Base-by-base conservation (phyloP, 2,113 vertebrate genomes). In the Misgurnus mizolepis region DNA sequence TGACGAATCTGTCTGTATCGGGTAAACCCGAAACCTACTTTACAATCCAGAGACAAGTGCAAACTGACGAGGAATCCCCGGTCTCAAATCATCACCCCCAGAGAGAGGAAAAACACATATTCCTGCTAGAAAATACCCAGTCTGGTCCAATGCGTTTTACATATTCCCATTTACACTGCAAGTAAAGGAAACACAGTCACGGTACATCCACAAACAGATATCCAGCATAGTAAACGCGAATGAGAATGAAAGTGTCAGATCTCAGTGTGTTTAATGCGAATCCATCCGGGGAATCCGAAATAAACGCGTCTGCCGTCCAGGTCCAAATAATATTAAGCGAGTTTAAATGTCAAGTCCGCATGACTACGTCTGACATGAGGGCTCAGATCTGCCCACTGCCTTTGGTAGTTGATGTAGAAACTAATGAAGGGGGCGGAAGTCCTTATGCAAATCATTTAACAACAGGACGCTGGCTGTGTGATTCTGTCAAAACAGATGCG, bases 181-280 rank as follows among this genome's bases (percentile, higher is more conserved):
- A 82, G 75, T 75, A 80, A 78, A 69, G 73, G 49, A 64, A 70
- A 86, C 3, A 86, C 18, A 74, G 86, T 87, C 84, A 43, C 34
- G 86, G 88, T 89, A 89, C 87, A 90, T 93, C 91, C 92, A 91
- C 86, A 89, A 85, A 89, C 86, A 89, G 86, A 87, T 87, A 89
- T 84, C 77, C 86, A 85, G 88, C 89, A 91, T 89, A 89, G 74
- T 88, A 87, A 84, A 86, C 91, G 88, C 88, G 89, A 90, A 88
- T 83, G 78, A 82, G 85, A 67, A n/a, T 45, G 62, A 80, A 87
- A 87, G 80, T 84, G 82, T 87, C 87, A 88, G 88, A 91, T 90
- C 89, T 90, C 79, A 55, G 56, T 41, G 70, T 47, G 6, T 76
- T 80, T 70, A 55, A 68, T 22, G 58, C 72, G 43, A 75, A 83